phyloP scores from a whole-genome alignment of 1,140 invertebrate genomes.

The Pogonomyrmex californicus region DNA sequence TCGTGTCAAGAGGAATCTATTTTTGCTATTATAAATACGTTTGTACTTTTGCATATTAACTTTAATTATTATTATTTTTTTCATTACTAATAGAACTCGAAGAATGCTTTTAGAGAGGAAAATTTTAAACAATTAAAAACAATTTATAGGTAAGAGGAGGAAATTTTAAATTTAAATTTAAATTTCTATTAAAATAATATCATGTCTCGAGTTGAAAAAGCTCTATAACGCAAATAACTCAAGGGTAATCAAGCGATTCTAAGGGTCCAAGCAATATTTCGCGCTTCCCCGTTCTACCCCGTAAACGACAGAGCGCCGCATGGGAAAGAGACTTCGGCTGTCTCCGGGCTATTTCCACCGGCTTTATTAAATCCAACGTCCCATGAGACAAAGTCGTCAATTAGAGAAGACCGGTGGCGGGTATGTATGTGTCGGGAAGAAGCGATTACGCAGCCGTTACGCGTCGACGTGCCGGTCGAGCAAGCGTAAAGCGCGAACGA shows the following conservation, averaged over 20 bases:
- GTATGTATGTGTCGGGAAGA: not conserved
- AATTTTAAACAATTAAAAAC: not conserved
- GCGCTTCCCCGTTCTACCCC: not conserved
- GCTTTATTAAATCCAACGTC: conserved; percentile 42
- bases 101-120: not conserved
- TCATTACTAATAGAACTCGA: not conserved
- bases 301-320: not conserved
- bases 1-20: not conserved
- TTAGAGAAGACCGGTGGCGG: not conserved
- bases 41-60: no score
- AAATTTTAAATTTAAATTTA: not conserved
- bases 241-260: not conserved
- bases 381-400: conserved; percentile 47
- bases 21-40: no score
- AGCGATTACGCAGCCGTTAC: conserved; percentile 19
- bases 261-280: not conserved
- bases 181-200: not conserved
- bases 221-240: not conserved
- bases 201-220: not conserved
- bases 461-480: conserved; percentile 8
- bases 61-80: no score
- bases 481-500: conserved; percentile 26
- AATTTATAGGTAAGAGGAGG: not conserved
- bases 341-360: conserved; percentile 24
- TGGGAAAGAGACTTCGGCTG: not conserved